Evolutionary conservation across 2,888 invertebrate genomes (phyloP), one percentile per base, ranked within the genome.

Genomic region (Mystacides longicornis): DNA sequence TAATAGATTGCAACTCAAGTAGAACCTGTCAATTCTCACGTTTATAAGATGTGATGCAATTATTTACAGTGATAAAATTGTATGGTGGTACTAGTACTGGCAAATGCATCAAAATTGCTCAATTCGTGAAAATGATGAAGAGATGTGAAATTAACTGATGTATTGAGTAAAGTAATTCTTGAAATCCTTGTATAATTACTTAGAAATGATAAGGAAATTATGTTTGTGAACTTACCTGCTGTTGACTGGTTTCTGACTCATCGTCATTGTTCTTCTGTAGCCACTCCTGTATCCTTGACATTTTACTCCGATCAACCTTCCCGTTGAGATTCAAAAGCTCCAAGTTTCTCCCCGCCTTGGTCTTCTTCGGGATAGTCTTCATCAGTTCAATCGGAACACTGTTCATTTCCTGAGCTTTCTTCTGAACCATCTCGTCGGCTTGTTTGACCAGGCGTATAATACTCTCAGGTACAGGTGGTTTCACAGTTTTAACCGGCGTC

Each of bases 371-470:
- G 62, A 65, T 9, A 57, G 58, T 62, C 77, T 46, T 77, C 70
- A 79, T 82, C 64, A 49, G 37, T 33, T 53, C 58, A 45, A 58
- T 54, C 0, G 60, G 58, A 49, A 55, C 49, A 20, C 31, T 72
- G 65, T 52, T 67, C 63, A 45, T 69, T 22, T 72, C 66, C 23
- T 69, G 71, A 53, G 69, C 77, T 57, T 81, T 79, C 62, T 81
- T 81, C 59, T 80, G 79, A 50, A 91, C 89, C 69, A 91, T 75
- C 69, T 87, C 85, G 67, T 91, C 91, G 16, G 89, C 91, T 66
- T 87, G 84, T 64, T 85, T 83, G 58, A 91, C 89, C 57, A 92
- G 75, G 69, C 85, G 81, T 66, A 85, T 83, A 63, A 89, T 85
- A 67, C 84, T 82, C 65, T 78, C 77, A 77, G 53, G 49, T 18